Base-by-base conservation (phyloP, 2,888 invertebrate species). In the Rhyacophila evoluta region DNA sequence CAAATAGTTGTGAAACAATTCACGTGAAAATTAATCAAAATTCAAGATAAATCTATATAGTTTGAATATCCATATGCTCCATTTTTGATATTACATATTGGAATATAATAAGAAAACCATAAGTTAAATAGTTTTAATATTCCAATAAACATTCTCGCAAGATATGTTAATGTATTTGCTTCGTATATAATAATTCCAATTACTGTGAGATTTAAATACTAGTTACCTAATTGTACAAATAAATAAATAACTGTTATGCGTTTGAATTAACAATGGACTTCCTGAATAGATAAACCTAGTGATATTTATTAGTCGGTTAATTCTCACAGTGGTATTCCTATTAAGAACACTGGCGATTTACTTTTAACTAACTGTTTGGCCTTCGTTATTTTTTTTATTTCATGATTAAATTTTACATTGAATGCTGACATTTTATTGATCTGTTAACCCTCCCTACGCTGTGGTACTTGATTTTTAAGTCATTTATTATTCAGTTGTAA, bases 211-310 rank as follows among this genome's bases (percentile, higher is more conserved):
- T 25, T 25, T 55, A 4, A 55, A 55, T 55, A 55, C 55, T 55
- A 1, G 55, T 15, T 4, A 33, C n/a, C n/a, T 19, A 55, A 55
- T 55, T 55, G 55, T 19, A 55, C 15, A 19, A 55, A 55, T 55
- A 8, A 15, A 8, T 55, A 55, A 55, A 55, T 55, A 55, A 55
- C 55, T 55, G 55, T 55, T 25, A 8, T 55, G 8, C 55, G 55
- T 55, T 55, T 55, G 55, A 55, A 55, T 55, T 19, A 55, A 55
- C 55, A 55, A 55, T 19, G 55, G 55, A 55, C 10, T 25, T 55
- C 55, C 55, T 55, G 55, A 55, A 55, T 55, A 55, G 55, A 55
- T 55, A 55, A 25, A 19, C 55, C 19, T 19, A 19, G 19, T 55
- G 19, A 19, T 19, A 55, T 55, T 55, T 55, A 55, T 25, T 55